Conservation (phyloP, 1,140 invertebrate species). For the Euura saliciscinereae region DNA sequence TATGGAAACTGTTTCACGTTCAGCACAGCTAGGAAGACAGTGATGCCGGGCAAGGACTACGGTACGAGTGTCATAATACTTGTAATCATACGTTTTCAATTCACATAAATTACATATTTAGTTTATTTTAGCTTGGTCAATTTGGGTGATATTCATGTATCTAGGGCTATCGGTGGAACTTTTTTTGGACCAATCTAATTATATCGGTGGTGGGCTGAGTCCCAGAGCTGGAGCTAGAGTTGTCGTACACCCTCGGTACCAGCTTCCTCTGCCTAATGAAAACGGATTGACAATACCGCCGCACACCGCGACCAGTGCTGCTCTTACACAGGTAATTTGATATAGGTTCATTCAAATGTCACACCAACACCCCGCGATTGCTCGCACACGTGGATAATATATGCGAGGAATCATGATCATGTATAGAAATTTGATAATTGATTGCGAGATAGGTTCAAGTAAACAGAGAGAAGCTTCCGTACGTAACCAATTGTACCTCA, state of each 20-base stretch:
- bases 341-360: too few species aligned
- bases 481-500: conserved; percentile 19
- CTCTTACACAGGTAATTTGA: conserved; percentile 16
- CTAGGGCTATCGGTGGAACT: conserved; percentile 24
- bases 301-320: conserved; percentile 18
- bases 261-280: conserved; percentile 17
- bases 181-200: conserved; percentile 22
- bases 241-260: conserved; percentile 15
- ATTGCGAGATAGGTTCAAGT: conserved; percentile 13
- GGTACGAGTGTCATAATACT: conserved; percentile 14
- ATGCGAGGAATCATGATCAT: neutral
- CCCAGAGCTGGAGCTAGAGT: conserved; percentile 23
- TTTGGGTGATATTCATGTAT: neutral
- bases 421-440: neutral
- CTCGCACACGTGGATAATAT: neutral
- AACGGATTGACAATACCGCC: conserved; percentile 22
- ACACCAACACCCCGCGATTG: too few species aligned
- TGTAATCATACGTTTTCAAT: neutral
- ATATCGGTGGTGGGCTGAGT: conserved; percentile 18
- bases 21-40: conserved; percentile 19
- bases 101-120: conserved; percentile 8
- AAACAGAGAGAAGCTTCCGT: conserved; percentile 16
- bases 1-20: conserved; percentile 27
- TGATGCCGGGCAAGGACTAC: conserved; percentile 26
- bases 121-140: conserved; percentile 1